These are phyloP conservation scores for Dendronephthya gigantea DNA, from an alignment of 64 coral and sea anemone genomes.

Conservation along the genomic window DNA sequence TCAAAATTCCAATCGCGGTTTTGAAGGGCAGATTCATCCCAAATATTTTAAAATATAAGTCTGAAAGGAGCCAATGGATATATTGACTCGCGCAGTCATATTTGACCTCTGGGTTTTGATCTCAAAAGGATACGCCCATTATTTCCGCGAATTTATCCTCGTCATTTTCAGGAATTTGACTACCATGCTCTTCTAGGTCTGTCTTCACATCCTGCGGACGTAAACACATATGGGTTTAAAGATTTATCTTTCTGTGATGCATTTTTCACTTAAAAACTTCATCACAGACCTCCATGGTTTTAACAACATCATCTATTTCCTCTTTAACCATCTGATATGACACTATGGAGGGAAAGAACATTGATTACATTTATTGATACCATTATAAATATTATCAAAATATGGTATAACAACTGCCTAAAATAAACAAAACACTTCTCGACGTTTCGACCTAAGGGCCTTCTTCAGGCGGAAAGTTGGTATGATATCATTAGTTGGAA, in stretches of 20 bases:
- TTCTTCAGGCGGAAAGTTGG: too few relatives aligned
- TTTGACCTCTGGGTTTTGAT: not conserved
- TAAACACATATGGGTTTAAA: not conserved
- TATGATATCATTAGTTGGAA: too few relatives aligned
- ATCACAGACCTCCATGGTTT: not conserved
- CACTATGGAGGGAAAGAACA: not conserved
- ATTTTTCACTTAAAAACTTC: not conserved
- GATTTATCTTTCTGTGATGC: not conserved
- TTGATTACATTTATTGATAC: not conserved
- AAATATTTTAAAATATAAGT: too few relatives aligned
- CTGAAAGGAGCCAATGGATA: too few relatives aligned
- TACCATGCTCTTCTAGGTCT: not conserved
- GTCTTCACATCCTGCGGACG: not conserved
- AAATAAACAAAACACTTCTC: too few relatives aligned
- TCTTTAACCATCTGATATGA: conserved; percentile 1
- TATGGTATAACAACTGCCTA: too few relatives aligned
- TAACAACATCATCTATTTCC: conserved; percentile 15
- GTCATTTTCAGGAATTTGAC: not conserved
- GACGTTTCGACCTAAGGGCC: too few relatives aligned
- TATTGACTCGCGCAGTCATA: too few relatives aligned
- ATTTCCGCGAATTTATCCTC: conserved; percentile 1
- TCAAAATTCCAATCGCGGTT: too few relatives aligned
- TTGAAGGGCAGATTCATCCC: too few relatives aligned
- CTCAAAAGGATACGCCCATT: not conserved
- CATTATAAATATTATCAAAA: not conserved